Percentiles rank a stretch among this genome's conserved stretches.
Evolutionary conservation across 2,113 vertebrate species (phyloP).

Genomic region (Sterrhoptilus dennistouni): DNA sequence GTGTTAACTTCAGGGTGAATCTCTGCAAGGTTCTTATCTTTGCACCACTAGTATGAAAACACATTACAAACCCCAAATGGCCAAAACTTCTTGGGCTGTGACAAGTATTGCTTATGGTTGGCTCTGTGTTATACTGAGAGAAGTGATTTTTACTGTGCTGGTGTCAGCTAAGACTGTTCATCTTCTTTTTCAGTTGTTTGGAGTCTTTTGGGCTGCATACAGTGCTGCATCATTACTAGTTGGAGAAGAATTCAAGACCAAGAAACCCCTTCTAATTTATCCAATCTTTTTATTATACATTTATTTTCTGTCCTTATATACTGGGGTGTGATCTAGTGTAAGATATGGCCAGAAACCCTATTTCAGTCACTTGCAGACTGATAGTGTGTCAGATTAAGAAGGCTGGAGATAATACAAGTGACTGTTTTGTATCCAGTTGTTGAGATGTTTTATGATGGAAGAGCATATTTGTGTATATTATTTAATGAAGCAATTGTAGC

Average conservation of each 20-base stretch:
- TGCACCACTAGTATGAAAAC: neutral
- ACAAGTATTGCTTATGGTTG: neutral
- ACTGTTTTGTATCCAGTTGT: constrained; percentile 68
- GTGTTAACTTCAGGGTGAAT: neutral
- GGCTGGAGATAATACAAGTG: constrained; percentile 36
- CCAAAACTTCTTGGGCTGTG: neutral
- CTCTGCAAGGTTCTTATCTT: neutral
- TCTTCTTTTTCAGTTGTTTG: constrained; percentile 86
- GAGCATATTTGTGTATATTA: constrained; percentile 77
- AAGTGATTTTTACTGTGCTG: neutral
- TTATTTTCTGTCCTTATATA: constrained; percentile 99
- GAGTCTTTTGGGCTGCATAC: constrained; percentile 99
- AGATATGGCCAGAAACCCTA: constrained; percentile 62
- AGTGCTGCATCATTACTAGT: constrained; percentile 97
- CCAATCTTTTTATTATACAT: constrained; percentile 99
- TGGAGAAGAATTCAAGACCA: constrained; percentile 98
- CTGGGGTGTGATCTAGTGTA: constrained; percentile 87
- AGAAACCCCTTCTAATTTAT: constrained; percentile 99
- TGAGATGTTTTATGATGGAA: constrained; percentile 65
- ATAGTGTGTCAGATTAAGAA: constrained; percentile 33
- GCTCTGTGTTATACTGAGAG: neutral
- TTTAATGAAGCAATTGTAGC: constrained; percentile 80
- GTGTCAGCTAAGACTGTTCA: constrained; percentile 46
- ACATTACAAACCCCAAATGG: neutral
- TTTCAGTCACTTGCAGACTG: constrained; percentile 61